Evolutionary conservation across 2,888 invertebrate species (phyloP).

Genomic region (Drosophila picticornis): DNA sequence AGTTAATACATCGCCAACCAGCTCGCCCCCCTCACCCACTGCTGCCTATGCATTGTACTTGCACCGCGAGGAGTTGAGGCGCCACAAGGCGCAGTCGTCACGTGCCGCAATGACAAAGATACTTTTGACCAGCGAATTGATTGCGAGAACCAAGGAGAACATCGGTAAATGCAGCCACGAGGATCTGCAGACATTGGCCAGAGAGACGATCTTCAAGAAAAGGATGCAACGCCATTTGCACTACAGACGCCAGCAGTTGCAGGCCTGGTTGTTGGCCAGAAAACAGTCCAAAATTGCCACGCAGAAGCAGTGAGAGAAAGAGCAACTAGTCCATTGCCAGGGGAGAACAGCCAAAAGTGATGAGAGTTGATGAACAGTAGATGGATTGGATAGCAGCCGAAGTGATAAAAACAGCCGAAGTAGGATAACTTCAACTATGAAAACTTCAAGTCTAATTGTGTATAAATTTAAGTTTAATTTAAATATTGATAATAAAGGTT

Average conservation of each 20-base stretch:
- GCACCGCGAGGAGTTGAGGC: constrained; percentile 65
- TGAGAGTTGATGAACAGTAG: not conserved
- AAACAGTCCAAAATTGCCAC: constrained; percentile 29
- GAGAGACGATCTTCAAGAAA: constrained; percentile 71
- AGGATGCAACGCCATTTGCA: constrained; percentile 59
- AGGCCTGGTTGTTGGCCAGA: constrained; percentile 40
- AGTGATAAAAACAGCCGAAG: too few species aligned
- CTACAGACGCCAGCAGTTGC: constrained; percentile 61
- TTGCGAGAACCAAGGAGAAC: constrained; percentile 63
- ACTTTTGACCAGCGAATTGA: constrained; percentile 65
- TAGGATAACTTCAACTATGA: too few species aligned
- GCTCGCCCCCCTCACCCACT: constrained; percentile 42
- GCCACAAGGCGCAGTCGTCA: constrained; percentile 40
- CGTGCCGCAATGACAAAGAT: constrained; percentile 61
- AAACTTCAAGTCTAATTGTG: not conserved
- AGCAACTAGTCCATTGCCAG: constrained; percentile 14
- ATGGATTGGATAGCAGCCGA: constrained; percentile 1
- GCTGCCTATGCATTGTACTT: constrained; percentile 64
- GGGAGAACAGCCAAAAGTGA: not conserved
- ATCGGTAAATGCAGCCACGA: constrained; percentile 63
- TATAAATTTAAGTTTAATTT: too few species aligned
- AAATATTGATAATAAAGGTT: not conserved
- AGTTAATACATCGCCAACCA: constrained; percentile 6
- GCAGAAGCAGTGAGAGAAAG: not conserved
- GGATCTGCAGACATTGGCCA: constrained; percentile 61